Base-by-base conservation (phyloP, 2,888 invertebrate species). In the Carterocephalus palaemon region DNA sequence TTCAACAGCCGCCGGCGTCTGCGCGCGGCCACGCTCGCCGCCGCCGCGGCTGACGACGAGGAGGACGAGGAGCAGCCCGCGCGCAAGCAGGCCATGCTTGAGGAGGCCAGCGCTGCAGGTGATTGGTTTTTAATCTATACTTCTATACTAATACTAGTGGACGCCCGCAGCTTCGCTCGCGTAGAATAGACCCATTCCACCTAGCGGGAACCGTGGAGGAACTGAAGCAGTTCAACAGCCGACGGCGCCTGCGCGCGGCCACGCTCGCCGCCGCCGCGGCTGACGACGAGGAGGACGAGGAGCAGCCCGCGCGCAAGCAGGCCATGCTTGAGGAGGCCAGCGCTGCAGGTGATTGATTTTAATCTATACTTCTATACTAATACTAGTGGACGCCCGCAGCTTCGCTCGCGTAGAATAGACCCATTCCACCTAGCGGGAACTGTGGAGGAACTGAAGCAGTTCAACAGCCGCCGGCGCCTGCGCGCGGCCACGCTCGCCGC, bases 371-470 rank as follows among this genome's bases (percentile, higher is more conserved):
- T n/a, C n/a, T n/a, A n/a, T n/a, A n/a, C n/a, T n/a, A n/a, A n/a
- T n/a, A n/a, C n/a, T n/a, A n/a, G n/a, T n/a, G n/a, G n/a, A n/a
- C n/a, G n/a, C n/a, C n/a, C n/a, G n/a, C n/a, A n/a, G n/a, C n/a
- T n/a, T n/a, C n/a, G n/a, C n/a, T n/a, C n/a, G n/a, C n/a, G n/a
- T n/a, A n/a, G n/a, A n/a, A n/a, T n/a, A n/a, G n/a, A n/a, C n/a
- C n/a, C n/a, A n/a, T n/a, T n/a, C n/a, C n/a, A n/a, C n/a, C n/a
- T n/a, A n/a, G n/a, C n/a, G n/a, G n/a, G n/a, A n/a, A 96, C 98
- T 1, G 97, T 99, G 40, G 98, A 99, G 62, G 98, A 98, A 87
- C 89, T 99, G 81, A 95, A 96, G 84, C 96, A 96, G 86, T 99
- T 97, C 85, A 99, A 99, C 88, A 94, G 96, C 47, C 92, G 98